Conservation (phyloP, 2,797 vertebrate species). For the Argyrosomus regius region DNA sequence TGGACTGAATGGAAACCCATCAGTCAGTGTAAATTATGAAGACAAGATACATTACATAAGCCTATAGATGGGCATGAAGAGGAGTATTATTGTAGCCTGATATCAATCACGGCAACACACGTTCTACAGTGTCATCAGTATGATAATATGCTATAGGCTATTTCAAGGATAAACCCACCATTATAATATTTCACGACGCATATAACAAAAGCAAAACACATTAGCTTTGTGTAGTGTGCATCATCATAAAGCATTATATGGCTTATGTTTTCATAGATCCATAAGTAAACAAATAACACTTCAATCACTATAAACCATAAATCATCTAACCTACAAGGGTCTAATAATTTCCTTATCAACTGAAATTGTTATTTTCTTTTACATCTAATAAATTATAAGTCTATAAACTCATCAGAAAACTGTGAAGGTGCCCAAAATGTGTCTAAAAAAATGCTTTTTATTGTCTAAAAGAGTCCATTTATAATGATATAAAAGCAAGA, state of each 20-base stretch:
- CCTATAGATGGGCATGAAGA: constrained; percentile 78
- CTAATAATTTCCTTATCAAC: constrained; percentile 15
- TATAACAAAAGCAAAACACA: constrained; percentile 75
- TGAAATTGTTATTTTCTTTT: neutral
- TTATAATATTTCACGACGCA: constrained; percentile 80
- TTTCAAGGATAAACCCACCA: constrained; percentile 82
- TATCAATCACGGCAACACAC: constrained; percentile 74
- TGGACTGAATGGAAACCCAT: constrained; percentile 75
- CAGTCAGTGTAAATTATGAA: constrained; percentile 81
- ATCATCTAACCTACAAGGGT: constrained; percentile 37
- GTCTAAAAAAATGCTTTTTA: neutral
- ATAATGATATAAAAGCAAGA: neutral
- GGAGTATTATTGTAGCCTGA: constrained; percentile 72
- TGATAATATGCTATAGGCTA: constrained; percentile 79
- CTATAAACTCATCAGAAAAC: neutral
- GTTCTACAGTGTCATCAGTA: constrained; percentile 77
- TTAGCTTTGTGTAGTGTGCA: constrained; percentile 64
- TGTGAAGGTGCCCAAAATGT: neutral
- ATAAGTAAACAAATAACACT: constrained; percentile 42
- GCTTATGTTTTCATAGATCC: constrained; percentile 63
- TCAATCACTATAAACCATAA: constrained; percentile 53
- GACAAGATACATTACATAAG: constrained; percentile 82
- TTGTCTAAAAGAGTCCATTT: neutral
- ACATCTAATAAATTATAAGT: neutral
- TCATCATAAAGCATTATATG: constrained; percentile 65